These are phyloP conservation scores for Holacanthella duospinosa DNA, from an alignment of 2,888 invertebrate species.

Conservation along the genomic window DNA sequence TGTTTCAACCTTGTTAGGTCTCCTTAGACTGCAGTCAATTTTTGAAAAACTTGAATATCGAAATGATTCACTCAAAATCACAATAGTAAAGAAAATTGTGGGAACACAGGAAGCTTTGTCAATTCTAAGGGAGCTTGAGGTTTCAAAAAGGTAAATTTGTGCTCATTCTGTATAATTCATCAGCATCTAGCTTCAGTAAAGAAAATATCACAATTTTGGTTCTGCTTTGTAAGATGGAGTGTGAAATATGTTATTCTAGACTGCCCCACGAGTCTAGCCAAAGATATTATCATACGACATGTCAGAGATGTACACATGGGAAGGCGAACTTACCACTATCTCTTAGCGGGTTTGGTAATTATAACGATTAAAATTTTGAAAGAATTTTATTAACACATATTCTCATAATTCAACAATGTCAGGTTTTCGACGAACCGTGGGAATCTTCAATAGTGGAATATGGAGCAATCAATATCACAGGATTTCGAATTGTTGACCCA, in stretches of 20 bases:
- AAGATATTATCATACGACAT: constrained; percentile 78
- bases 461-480: constrained; percentile 86
- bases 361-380: not conserved
- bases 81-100: constrained; percentile 73
- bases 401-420: constrained; percentile 32
- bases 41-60: constrained; percentile 80
- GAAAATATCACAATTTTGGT: too few species aligned
- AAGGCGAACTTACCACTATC: constrained; percentile 81
- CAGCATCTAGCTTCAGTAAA: too few species aligned
- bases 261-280: constrained; percentile 80
- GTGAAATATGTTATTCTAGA: constrained; percentile 82
- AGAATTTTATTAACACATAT: not conserved
- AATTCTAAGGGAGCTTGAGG: constrained; percentile 72
- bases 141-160: constrained; percentile 56
- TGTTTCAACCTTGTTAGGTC: constrained; percentile 52
- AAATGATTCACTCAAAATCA: constrained; percentile 71
- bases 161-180: too few species aligned
- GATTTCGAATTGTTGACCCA: constrained; percentile 86
- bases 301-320: constrained; percentile 78
- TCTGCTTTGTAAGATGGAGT: constrained; percentile 52
- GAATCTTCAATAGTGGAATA: constrained; percentile 89
- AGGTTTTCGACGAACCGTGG: constrained; percentile 96
- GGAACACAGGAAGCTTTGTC: constrained; percentile 79
- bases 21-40: constrained; percentile 80
- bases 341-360: constrained; percentile 72